These are phyloP conservation scores for Drosophila nigrodunni DNA, from an alignment of 1,140 invertebrate species.

Conservation along the genomic window DNA sequence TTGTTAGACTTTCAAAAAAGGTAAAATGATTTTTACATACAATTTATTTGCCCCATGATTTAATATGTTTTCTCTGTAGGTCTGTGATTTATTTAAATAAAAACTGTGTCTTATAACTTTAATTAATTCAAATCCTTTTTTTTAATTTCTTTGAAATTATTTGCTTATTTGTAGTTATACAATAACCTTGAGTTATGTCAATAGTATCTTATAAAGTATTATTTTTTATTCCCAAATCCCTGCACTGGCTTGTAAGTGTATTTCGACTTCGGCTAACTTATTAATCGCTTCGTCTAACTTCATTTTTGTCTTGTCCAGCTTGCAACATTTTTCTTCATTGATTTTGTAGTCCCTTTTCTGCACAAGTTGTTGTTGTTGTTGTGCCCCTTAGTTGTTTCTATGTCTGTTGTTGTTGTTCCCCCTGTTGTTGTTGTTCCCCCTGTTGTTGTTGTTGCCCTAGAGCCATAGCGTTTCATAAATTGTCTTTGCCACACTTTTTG, in stretches of 20 bases:
- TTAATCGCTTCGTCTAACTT: background rate
- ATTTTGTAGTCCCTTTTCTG: conserved; percentile 54
- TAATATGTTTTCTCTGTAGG: too few species aligned
- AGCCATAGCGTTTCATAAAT: conserved; percentile 70
- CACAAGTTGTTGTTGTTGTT: background rate
- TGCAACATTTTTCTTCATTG: conserved; percentile 77
- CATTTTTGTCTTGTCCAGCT: conserved; percentile 24
- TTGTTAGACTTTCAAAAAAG: too few species aligned
- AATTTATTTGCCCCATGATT: too few species aligned
- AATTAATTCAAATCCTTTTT: too few species aligned
- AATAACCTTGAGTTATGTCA: too few species aligned
- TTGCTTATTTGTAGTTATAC: too few species aligned
- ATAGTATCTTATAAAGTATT: background rate
- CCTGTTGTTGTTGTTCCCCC: background rate
- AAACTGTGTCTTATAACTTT: too few species aligned
- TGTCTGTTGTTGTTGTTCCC: conserved; percentile 15
- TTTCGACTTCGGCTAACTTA: background rate
- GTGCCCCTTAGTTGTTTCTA: background rate
- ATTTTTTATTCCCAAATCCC: background rate
- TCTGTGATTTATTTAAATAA: too few species aligned
- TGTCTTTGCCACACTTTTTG: conserved; percentile 51
- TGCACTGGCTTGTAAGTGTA: background rate
- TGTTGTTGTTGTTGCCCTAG: conserved; percentile 15
- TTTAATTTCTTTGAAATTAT: too few species aligned
- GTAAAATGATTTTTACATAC: too few species aligned